phyloP scores from a whole-genome alignment of 2,797 vertebrate genomes.

The Eulemur coronatus region DNA sequence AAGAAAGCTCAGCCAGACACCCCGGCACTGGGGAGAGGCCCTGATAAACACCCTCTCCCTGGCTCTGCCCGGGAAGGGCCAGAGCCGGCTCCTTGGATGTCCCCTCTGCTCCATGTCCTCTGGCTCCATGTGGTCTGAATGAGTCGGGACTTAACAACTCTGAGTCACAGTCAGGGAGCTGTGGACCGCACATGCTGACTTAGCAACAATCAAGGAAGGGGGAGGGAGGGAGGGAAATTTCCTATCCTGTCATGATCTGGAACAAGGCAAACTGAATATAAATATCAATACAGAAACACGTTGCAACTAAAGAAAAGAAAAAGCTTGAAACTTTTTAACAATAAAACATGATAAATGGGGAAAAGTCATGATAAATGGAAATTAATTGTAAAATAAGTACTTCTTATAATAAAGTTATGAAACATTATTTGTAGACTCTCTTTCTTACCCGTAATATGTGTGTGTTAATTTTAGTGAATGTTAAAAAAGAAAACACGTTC shows the following conservation, averaged over 20 bases:
- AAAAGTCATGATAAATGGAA: background rate
- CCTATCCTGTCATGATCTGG: too few species aligned
- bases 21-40: too few species aligned
- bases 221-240: too few species aligned
- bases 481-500: background rate
- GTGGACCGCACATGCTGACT: too few species aligned
- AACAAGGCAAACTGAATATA: too few species aligned
- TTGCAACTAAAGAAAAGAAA: too few species aligned
- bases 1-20: background rate
- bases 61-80: background rate
- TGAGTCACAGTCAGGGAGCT: background rate
- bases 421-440: background rate
- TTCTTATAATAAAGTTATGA: background rate
- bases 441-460: background rate
- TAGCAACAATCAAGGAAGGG: too few species aligned
- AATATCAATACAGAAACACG: too few species aligned
- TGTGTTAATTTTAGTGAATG: background rate
- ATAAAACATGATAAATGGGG: background rate
- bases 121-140: background rate
- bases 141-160: background rate
- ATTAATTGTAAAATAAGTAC: background rate
- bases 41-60: background rate
- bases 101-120: background rate
- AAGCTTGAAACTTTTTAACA: background rate
- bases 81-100: background rate